Evolutionary conservation across 2,888 invertebrate species (phyloP), one percentile per base, ranked within the genome.

Genomic region (Brenthis daphne): DNA sequence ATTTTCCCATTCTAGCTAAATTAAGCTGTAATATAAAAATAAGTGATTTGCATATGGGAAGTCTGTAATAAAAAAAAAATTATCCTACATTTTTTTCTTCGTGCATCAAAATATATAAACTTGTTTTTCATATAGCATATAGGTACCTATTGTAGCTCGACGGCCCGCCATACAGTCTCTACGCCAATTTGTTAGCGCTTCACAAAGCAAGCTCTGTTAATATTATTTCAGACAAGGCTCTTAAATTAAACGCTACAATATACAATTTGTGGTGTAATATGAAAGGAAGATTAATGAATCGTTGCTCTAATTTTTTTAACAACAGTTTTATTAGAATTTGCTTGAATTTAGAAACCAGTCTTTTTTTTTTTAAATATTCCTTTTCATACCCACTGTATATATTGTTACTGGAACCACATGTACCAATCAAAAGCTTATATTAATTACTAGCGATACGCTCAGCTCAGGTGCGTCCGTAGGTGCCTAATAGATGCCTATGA

Each of bases 121-220:
- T 47, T 65, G 50, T 68, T 29, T 68, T 61, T 47, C 55, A 43
- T 51, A 48, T 51, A 53, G 53, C 55, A 64, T 55, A 65, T 57
- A n/a, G n/a, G n/a, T n/a, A 70, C 68, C 60, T 64, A 72, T 71
- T 67, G 69, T 69, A 67, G 57, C 65, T 70, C 51, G 68, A 68
- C 66, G 61, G 66, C 64, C 57, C 64, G 64, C 67, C 55, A 29
- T 65, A 69, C 77, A 77, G 80, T 78, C 79, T 80, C 80, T 76
- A 77, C 84, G 80, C 83, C 83, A 87, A 88, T 88, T 89, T 88
- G 86, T 89, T 86, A 83, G 82, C 85, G 84, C 84, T 84, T 82
- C 79, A 86, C 86, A 89, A 88, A 88, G 89, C 82, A 81, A 77
- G 83, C 84, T 83, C 84, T 84, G 87, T 84, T 85, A 84, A 85